phyloP scores from a whole-genome alignment of 2,888 invertebrate species.

The Sminthurides aquaticus region DNA sequence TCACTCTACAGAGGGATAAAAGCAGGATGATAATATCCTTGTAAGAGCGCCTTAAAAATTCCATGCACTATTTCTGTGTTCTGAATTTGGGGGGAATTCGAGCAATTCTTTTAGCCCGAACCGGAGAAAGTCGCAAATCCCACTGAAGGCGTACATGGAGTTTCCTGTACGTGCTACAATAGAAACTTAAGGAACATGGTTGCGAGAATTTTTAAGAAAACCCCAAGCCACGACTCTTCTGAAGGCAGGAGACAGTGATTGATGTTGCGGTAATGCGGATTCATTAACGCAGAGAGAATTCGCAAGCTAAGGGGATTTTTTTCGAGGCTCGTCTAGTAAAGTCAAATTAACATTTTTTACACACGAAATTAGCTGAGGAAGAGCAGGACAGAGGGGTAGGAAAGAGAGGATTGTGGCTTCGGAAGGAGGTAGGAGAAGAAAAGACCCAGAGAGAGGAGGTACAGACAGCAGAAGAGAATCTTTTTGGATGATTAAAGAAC shows the following conservation, averaged over 20 bases:
- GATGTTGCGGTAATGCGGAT: not conserved
- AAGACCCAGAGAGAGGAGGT: not conserved
- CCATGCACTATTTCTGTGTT: too few relatives aligned
- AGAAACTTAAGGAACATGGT: not conserved
- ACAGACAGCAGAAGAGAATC: not conserved
- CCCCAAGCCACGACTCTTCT: not conserved
- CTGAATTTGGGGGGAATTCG: too few relatives aligned
- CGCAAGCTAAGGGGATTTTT: not conserved
- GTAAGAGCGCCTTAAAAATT: too few relatives aligned
- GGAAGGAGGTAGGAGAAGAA: not conserved
- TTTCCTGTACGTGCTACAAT: not conserved
- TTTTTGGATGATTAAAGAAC: not conserved
- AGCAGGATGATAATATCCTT: too few relatives aligned
- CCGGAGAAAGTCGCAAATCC: too few relatives aligned
- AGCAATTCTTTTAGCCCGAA: too few relatives aligned
- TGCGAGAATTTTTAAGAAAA: not conserved
- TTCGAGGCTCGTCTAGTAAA: not conserved
- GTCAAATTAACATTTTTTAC: not conserved
- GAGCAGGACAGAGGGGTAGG: not conserved
- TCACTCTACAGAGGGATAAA: not conserved
- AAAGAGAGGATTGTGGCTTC: not conserved
- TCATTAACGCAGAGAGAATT: not conserved
- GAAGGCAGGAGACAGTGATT: not conserved
- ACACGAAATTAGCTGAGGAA: not conserved
- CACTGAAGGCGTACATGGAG: too few relatives aligned